Percentiles rank a stretch among this genome's conserved stretches.
Evolutionary conservation across 2,797 vertebrate genomes (phyloP).

Genomic region (Dipus sagitta): DNA sequence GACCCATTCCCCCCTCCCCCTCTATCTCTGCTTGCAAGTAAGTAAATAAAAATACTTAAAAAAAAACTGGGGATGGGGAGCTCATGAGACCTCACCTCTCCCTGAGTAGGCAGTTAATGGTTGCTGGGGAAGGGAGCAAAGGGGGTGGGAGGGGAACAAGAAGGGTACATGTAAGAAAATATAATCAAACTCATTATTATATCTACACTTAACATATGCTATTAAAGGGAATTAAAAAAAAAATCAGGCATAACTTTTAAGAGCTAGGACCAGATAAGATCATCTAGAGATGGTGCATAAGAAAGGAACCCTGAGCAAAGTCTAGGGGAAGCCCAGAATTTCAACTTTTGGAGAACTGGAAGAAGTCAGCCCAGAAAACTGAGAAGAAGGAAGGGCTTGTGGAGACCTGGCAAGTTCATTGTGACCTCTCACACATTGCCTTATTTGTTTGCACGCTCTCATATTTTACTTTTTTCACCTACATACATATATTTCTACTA

Average conservation of each 20-base stretch:
- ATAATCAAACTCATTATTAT: too few relatives aligned
- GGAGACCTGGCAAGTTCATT: neutral
- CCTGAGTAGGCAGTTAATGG: too few relatives aligned
- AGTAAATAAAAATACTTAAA: too few relatives aligned
- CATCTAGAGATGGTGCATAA: neutral
- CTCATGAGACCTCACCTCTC: too few relatives aligned
- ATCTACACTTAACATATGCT: too few relatives aligned
- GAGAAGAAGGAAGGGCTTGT: neutral
- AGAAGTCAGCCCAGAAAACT: neutral
- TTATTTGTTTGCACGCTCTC: neutral
- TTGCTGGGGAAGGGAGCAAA: too few relatives aligned
- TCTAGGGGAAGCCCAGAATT: conserved; percentile 56
- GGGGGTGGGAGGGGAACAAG: too few relatives aligned
- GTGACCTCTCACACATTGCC: conserved; percentile 8
- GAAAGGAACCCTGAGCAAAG: conserved; percentile 7
- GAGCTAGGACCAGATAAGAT: neutral
- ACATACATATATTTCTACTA: conserved; percentile 13
- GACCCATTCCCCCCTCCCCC: too few relatives aligned
- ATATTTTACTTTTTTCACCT: neutral
- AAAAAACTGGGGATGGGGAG: too few relatives aligned
- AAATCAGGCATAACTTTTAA: neutral
- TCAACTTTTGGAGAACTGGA: conserved; percentile 71
- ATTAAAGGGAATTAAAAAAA: neutral
- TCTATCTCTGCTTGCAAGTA: too few relatives aligned
- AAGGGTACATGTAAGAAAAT: too few relatives aligned